Evolutionary conservation across 2,888 invertebrate genomes (phyloP).

Genomic region (Spilarctia lutea): DNA sequence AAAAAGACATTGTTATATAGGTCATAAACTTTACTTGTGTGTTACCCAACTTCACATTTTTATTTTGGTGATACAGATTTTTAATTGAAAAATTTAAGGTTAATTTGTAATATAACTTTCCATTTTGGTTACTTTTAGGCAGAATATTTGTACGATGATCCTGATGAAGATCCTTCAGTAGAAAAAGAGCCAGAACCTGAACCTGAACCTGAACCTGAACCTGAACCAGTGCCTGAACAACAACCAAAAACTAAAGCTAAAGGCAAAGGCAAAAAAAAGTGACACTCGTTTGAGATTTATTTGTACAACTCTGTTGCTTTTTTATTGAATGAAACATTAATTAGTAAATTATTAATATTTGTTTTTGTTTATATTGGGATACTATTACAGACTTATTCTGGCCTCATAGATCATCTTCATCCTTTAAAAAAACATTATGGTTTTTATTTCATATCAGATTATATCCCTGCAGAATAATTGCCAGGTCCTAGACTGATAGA

Average conservation of each 20-base stretch:
- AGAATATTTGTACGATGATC: constrained; percentile 71
- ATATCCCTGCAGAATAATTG: no score
- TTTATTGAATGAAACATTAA: background rate
- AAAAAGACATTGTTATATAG: no score
- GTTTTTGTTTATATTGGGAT: background rate
- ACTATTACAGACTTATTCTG: background rate
- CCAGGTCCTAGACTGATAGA: no score
- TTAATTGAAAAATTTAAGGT: background rate
- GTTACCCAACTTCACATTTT: background rate
- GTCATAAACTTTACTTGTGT: no score
- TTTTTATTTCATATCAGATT: no score
- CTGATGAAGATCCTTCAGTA: constrained; percentile 79
- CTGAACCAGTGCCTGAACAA: background rate
- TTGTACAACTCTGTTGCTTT: background rate
- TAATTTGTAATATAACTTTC: background rate
- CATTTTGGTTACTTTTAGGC: constrained; percentile 49
- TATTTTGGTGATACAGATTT: background rate
- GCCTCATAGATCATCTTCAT: no score
- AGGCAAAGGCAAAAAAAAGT: constrained; percentile 6
- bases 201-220: constrained; percentile 31
- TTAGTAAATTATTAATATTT: background rate
- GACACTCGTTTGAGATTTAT: background rate
- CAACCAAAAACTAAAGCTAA: constrained; percentile 3
- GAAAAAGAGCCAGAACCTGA: constrained; percentile 58
- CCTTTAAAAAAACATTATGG: no score